Conservation (phyloP, 1,140 invertebrate genomes). For the Aphelenchoides fujianensis region DNA sequence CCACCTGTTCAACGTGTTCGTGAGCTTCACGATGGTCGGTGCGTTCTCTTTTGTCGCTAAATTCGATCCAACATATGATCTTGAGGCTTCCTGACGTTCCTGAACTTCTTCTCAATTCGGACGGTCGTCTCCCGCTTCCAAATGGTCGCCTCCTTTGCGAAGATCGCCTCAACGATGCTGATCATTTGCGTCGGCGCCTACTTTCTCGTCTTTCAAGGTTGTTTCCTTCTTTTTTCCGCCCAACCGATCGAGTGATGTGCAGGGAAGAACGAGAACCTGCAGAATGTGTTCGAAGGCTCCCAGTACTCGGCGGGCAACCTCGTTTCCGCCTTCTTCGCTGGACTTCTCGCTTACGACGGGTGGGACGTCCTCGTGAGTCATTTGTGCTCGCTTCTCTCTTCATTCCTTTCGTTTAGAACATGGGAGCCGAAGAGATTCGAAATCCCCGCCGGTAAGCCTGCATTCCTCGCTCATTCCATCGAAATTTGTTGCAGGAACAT, state of each 20-base stretch:
- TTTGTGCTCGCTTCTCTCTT: too few species aligned
- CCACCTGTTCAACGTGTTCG: constrained; percentile 4
- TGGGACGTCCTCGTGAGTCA: constrained; percentile 55
- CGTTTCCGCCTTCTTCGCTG: constrained; percentile 48
- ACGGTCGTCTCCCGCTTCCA: constrained; percentile 50
- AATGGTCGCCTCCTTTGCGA: constrained; percentile 51
- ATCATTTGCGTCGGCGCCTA: constrained; percentile 21
- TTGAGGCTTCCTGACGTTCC: constrained; percentile 38
- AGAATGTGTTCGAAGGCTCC: constrained; percentile 37
- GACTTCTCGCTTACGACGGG: constrained; percentile 48
- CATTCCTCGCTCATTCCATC: neutral
- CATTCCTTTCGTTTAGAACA: constrained; percentile 54
- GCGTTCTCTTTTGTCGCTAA: constrained; percentile 7
- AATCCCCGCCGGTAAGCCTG: constrained; percentile 42
- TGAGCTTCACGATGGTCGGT: constrained; percentile 21
- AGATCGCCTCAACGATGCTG: constrained; percentile 19
- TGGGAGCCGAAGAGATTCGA: constrained; percentile 48
- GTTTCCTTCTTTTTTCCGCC: neutral
- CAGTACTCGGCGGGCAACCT: constrained; percentile 20
- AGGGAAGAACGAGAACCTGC: constrained; percentile 44
- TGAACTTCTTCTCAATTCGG: constrained; percentile 48
- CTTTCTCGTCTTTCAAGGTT: constrained; percentile 7
- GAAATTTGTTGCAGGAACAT: constrained; percentile 34
- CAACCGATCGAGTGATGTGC: neutral
- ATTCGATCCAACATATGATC: too few species aligned